Evolutionary conservation across 2,888 invertebrate species (phyloP).

Genomic region (Antheraea yamamai): DNA sequence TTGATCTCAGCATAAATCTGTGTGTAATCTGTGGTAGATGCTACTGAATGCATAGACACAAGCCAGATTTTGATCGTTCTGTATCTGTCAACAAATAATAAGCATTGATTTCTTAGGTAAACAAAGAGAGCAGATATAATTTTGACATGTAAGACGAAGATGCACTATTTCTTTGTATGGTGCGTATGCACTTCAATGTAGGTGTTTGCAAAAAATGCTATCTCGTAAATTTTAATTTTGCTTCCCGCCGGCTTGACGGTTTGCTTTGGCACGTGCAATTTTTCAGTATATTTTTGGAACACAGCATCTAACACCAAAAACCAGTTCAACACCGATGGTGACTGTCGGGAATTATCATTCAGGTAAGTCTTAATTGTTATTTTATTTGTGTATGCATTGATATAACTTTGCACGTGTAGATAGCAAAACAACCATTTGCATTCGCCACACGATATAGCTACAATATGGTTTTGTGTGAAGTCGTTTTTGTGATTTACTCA

Average conservation of each 20-base stretch:
- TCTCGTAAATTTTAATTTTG: conserved; percentile 64
- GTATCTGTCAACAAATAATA: not conserved
- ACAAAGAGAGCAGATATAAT: not conserved
- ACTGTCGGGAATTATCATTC: conserved; percentile 63
- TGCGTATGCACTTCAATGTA: conserved; percentile 37
- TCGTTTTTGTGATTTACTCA: conserved; percentile 23
- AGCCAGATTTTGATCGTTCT: conserved; percentile 13
- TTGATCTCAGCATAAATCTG: no score
- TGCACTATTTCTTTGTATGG: conserved; percentile 1
- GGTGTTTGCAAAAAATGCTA: conserved; percentile 54
- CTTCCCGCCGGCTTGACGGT: conserved; percentile 80
- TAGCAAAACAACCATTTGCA: conserved; percentile 79
- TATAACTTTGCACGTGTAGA: conserved; percentile 72
- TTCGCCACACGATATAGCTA: conserved; percentile 68
- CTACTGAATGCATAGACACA: not conserved
- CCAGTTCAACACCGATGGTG: conserved; percentile 72
- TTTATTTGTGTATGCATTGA: conserved; percentile 42
- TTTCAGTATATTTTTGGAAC: conserved; percentile 60
- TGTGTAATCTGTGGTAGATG: conserved; percentile 26
- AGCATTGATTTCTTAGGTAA: conserved; percentile 24
- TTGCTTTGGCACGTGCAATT: conserved; percentile 79
- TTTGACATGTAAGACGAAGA: conserved; percentile 3
- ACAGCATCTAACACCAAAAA: conserved; percentile 46
- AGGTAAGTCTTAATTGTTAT: conserved; percentile 63
- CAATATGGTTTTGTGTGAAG: conserved; percentile 60